These are phyloP conservation scores for Oreotrochilus melanogaster DNA, from an alignment of 2,113 vertebrate species.

Conservation along the genomic window DNA sequence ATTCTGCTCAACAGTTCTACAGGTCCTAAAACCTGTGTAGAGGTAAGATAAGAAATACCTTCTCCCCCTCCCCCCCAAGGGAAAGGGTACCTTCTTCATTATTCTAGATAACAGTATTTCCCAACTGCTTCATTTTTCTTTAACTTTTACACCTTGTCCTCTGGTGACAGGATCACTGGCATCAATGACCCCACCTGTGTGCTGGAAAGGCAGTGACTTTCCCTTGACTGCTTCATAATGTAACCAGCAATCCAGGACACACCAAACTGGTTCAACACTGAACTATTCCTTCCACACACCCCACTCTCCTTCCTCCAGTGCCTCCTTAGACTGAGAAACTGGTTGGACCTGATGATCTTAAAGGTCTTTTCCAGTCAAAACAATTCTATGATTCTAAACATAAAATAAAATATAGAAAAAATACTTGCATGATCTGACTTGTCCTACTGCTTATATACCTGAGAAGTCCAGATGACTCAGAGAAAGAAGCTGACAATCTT, in stretches of 20 bases:
- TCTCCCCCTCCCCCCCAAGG: too few relatives aligned
- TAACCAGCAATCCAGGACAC: neutral
- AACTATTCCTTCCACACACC: neutral
- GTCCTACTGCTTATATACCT: neutral
- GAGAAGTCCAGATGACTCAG: neutral
- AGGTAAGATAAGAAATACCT: neutral
- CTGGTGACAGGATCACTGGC: neutral
- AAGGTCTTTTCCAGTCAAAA: too few relatives aligned
- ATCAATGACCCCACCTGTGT: neutral
- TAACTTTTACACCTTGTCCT: neutral
- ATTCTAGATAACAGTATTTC: neutral
- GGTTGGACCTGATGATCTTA: too few relatives aligned
- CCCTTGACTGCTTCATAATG: neutral
- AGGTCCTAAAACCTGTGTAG: neutral
- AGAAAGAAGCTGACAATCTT: neutral
- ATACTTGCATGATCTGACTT: neutral
- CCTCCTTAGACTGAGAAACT: neutral
- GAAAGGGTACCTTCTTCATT: neutral
- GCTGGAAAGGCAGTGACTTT: neutral
- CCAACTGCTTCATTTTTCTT: neutral
- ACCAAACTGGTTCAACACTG: fast-evolving
- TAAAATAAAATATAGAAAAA: neutral
- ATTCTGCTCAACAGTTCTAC: neutral
- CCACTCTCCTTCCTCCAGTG: neutral
- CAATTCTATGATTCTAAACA: too few relatives aligned